Evolutionary conservation across 2,113 vertebrate genomes (phyloP), one percentile per base, ranked within the genome.

Genomic region (Austrofundulus limnaeus): DNA sequence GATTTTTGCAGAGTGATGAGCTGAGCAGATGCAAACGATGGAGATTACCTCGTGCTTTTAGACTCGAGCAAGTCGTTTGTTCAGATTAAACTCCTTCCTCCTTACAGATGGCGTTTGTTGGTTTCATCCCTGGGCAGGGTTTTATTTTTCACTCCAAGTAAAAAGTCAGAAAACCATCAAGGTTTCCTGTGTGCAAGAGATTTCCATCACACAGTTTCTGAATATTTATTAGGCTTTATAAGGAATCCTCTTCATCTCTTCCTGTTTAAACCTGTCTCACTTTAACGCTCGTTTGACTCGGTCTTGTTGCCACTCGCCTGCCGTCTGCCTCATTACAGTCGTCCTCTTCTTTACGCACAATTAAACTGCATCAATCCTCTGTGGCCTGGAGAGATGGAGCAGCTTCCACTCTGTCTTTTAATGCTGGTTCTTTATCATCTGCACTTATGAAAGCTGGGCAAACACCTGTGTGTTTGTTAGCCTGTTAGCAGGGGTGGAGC

Each of bases 321-420:
- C 65, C 34, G 43, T 75, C 67, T 61, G 59, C 70, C 73, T 80
- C 74, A 61, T 78, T 69, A 55, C 72, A 15, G 42, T 60, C 64
- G 54, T 60, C 61, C 57, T 61, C 72, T n/a, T 72, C 58, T 64
- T 28, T 70, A 84, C 23, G 75, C 65, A 61, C 83, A 82, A 81
- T 88, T 85, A 83, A 83, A 77, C 68, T 83, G 82, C 52, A 83
- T 81, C 77, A 54, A 60, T 68, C 42, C 69, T 64, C 53, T 4
- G n/a, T 17, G 25, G 68, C 70, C 54, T 43, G 10, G 49, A 51
- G 67, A 51, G 69, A 53, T 4, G 24, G 63, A 57, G 51, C 54
- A 41, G 59, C 61, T 65, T 2, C 24, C 62, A 55, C 82, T 67
- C 37, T 24, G 46, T 50, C 37, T 76, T 77, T 88, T 71, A 77